These are phyloP conservation scores for Antheraea assamensis DNA, from an alignment of 2,888 invertebrate genomes.

Conservation along the genomic window DNA sequence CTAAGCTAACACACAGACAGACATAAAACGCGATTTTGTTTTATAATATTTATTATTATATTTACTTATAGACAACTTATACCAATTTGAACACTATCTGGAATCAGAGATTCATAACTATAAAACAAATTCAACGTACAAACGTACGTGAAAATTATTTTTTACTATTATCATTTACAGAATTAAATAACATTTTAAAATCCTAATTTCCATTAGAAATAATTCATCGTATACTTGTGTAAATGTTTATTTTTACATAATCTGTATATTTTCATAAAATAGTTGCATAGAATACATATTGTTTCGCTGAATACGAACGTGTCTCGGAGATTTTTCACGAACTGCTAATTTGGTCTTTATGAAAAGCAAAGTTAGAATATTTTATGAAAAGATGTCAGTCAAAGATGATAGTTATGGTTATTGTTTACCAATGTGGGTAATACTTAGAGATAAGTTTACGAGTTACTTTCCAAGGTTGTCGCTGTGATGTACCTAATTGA, in stretches of 20 bases:
- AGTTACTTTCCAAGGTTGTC: background rate
- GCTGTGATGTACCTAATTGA: background rate
- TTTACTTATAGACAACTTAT: too few species aligned
- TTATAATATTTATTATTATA: too few species aligned
- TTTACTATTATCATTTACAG: too few species aligned
- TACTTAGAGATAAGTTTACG: background rate
- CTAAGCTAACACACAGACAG: too few species aligned
- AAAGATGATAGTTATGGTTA: constrained; percentile 9
- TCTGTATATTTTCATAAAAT: background rate
- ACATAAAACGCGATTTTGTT: too few species aligned
- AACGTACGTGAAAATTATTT: too few species aligned
- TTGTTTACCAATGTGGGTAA: background rate
- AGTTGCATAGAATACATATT: background rate
- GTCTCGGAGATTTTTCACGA: constrained; percentile 2
- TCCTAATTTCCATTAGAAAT: background rate
- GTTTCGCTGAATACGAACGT: constrained; percentile 1
- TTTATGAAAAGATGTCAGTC: constrained; percentile 8
- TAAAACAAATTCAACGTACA: too few species aligned
- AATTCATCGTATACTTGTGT: background rate
- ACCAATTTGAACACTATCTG: too few species aligned
- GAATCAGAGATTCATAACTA: too few species aligned
- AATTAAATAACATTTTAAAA: background rate
- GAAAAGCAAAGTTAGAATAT: background rate
- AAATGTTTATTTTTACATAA: background rate
- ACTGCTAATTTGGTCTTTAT: constrained; percentile 4